Conservation (phyloP, 2,888 invertebrate species). For the Trachelus tabidus region DNA sequence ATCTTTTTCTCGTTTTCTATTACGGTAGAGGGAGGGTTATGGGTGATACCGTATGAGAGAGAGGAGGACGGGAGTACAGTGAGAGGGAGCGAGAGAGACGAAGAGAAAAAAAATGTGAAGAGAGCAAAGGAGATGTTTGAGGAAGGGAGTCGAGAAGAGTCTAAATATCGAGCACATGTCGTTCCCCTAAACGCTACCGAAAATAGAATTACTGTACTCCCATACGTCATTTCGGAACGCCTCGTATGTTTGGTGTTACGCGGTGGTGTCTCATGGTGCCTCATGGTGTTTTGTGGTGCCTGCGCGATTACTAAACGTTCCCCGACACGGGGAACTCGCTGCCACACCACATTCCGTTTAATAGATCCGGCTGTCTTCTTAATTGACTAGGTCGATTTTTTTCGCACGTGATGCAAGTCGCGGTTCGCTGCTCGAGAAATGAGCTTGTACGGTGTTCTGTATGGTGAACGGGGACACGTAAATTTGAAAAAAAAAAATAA, state of each 20-base stretch:
- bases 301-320: not conserved
- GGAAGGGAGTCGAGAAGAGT: slow-evolving; percentile 33
- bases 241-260: slow-evolving; percentile 42
- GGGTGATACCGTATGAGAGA: slow-evolving; percentile 3
- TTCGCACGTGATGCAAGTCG: slow-evolving; percentile 27
- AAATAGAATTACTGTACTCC: slow-evolving; percentile 54
- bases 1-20: not conserved
- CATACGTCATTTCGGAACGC: slow-evolving; percentile 58
- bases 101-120: slow-evolving; percentile 2
- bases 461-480: not conserved
- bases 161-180: slow-evolving; percentile 63
- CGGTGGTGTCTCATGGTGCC: slow-evolving; percentile 34
- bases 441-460: not conserved
- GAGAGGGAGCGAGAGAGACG: not conserved
- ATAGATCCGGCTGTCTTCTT: slow-evolving; percentile 63
- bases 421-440: not conserved
- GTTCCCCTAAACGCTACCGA: slow-evolving; percentile 47
- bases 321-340: slow-evolving; percentile 18
- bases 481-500: not conserved
- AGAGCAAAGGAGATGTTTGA: slow-evolving; percentile 10
- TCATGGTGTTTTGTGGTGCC: not conserved
- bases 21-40: not conserved
- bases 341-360: slow-evolving; percentile 44
- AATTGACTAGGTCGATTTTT: slow-evolving; percentile 61
- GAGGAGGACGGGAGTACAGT: slow-evolving; percentile 2